Conservation (phyloP, 2,888 invertebrate species). For the Harpalus rufipes region DNA sequence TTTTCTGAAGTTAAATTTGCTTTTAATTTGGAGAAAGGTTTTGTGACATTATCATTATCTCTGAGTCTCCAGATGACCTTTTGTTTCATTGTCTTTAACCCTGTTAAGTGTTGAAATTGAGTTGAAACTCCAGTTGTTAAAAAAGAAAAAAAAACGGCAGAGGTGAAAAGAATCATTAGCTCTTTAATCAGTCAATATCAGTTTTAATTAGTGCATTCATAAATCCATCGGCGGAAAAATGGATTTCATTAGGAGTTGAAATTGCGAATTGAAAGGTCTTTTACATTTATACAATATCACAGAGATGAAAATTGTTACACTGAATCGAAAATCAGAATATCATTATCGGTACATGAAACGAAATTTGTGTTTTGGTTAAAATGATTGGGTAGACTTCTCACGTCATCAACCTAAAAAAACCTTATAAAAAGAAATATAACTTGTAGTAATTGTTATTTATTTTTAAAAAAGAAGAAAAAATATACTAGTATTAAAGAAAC, state of each 20-base stretch:
- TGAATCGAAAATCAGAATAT: not conserved
- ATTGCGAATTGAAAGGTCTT: not conserved
- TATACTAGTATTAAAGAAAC: too few species aligned
- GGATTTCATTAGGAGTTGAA: conserved; percentile 22
- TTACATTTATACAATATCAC: not conserved
- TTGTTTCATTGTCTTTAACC: conserved; percentile 25
- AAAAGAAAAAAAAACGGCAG: conserved; percentile 6
- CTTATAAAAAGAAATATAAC: too few species aligned
- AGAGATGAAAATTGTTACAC: not conserved
- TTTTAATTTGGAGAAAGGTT: conserved; percentile 47
- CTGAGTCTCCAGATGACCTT: not conserved
- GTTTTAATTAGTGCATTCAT: conserved; percentile 57
- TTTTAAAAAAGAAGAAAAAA: too few species aligned
- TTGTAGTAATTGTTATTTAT: too few species aligned
- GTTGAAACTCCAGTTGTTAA: not conserved
- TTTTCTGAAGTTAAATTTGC: conserved; percentile 31
- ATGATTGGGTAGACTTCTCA: too few species aligned
- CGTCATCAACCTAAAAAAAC: too few species aligned
- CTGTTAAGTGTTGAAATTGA: not conserved
- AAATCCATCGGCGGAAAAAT: conserved; percentile 27
- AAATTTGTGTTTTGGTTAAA: too few species aligned
- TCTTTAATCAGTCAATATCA: conserved; percentile 55
- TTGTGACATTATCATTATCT: conserved; percentile 15
- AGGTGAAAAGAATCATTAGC: conserved; percentile 7
- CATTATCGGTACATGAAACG: not conserved